Evolutionary conservation across 2,888 invertebrate species (phyloP), one percentile per base, ranked within the genome.

Genomic region (Pollenia griseotomentosa): DNA sequence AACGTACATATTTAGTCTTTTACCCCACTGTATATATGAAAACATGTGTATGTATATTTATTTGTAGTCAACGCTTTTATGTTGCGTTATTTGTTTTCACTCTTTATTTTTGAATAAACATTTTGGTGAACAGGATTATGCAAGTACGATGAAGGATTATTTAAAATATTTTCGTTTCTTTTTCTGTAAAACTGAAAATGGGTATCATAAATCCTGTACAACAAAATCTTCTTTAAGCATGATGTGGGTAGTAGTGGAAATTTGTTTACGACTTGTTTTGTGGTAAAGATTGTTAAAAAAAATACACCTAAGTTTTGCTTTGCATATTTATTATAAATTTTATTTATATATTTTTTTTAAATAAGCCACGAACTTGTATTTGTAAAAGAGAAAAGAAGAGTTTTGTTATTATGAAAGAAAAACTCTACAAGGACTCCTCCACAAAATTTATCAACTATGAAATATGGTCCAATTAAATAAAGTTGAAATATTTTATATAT

Each of bases 201-300:
- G 40, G 78, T 23, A 48, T 71, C 55, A 78, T 77, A 83, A 83
- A 65, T 83, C 44, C 14, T 16, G 70, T 55, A 10, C 14, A 70
- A 42, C 11, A 71, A 77, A 63, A 59, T 65, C 63, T 11, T 61
- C 44, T 55, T 53, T 66, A 79, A 79, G 59, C 79, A 48, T 70
- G 59, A 42, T 70, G 79, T 70, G 23, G 70, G 33, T 23, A 23
- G 23, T 23, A 23, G 23, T 79, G 16, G 66, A 57, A 11, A 46
- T 55, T 55, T 68, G 48, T 51, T 65, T 66, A 42, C 66, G 16
- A 51, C 51, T 48, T 48, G n/a, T 63, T 42, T 51, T 63, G 63
- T 44, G 63, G 63, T 33, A 6, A 33, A 33, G 6, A 33, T 4
- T 51, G 46, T 40, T 40, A 40, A 14, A 16, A 10, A 16, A 42